Evolutionary conservation across 2,888 invertebrate genomes (phyloP), one percentile per base, ranked within the genome.

Genomic region (Netelia fuscicornis): DNA sequence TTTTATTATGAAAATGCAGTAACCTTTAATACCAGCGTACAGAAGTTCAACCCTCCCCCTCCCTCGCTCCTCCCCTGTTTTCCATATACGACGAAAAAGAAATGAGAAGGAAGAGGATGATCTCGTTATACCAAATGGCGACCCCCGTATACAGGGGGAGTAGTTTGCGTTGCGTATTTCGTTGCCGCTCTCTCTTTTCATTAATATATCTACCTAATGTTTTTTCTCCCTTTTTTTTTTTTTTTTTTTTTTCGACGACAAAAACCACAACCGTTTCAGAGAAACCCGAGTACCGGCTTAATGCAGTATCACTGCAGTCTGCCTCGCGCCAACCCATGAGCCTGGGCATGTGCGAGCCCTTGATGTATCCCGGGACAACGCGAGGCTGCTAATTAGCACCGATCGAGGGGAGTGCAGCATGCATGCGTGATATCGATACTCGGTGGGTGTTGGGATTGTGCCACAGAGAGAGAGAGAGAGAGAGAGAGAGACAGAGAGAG

Each of bases 301-400:
- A 78, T 68, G 42, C 60, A 68, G 68, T 78, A 58, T 78, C 52
- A 60, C 44, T 68, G 44, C 48, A 37, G 76, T 58, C 30, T 11
- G 3, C 17, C 68, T 17, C 48, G 65, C 58, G 17, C 37, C 48
- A 48, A 42, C 20, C 11, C 60, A 20, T 72, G 60, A 17, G 20
- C 42, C 25, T 54, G n/a, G 42, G 44, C 65, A 74, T 64, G 67
- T 64, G 58, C 52, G 62, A n/a, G 37, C 72, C 65, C 80, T 56
- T 65, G 44, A 68, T 80, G 79, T 78, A 75, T 56, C 74, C 75
- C 74, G 20, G 75, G 52, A 71, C 70, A 60, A 75, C 65, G 44
- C 76, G 62, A 65, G 71, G 79, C 74, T 82, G 71, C 85, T 85
- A 85, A 85, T 85, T 85, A 79, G 76, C 76, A 52, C 74, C 79